Evolutionary conservation across 2,113 vertebrate species (phyloP).

Genomic region (Takifugu flavidus): DNA sequence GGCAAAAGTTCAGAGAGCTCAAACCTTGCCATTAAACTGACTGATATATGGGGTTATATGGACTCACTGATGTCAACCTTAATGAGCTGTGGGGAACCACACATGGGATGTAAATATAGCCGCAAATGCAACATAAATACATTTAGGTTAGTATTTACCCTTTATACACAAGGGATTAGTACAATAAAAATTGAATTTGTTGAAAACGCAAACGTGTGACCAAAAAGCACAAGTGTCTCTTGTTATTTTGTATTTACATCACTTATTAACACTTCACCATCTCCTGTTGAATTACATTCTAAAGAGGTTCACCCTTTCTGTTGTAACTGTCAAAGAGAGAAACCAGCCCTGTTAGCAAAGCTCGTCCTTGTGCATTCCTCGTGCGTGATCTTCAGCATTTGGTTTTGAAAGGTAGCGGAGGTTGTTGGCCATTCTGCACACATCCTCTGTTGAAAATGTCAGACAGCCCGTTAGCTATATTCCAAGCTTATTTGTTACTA

Average conservation of each 20-base stretch:
- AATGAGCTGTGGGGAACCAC: not conserved
- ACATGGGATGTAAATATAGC: not conserved
- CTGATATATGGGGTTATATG: slow-evolving; percentile 33
- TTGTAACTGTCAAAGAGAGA: not conserved
- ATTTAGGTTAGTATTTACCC: not conserved
- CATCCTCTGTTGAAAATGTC: slow-evolving; percentile 71
- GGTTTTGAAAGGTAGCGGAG: slow-evolving; percentile 42
- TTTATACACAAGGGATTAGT: not conserved
- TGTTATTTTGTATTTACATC: too few relatives aligned
- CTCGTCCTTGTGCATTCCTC: slow-evolving; percentile 12
- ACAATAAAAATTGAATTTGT: not conserved
- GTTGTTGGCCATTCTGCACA: slow-evolving; percentile 56
- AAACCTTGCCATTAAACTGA: slow-evolving; percentile 48
- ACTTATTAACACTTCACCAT: too few relatives aligned
- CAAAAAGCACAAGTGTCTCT: not conserved
- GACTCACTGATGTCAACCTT: slow-evolving; percentile 10
- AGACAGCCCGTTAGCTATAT: slow-evolving; percentile 64
- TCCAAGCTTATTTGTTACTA: slow-evolving; percentile 58
- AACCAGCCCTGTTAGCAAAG: not conserved
- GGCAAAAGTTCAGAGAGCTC: slow-evolving; percentile 39
- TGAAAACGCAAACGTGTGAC: too few relatives aligned
- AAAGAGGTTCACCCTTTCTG: slow-evolving; percentile 3
- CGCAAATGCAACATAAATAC: not conserved
- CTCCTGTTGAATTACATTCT: too few relatives aligned
- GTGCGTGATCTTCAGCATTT: slow-evolving; percentile 36